Evolutionary conservation across 2,888 invertebrate genomes (phyloP), one percentile per base, ranked within the genome.

Genomic region (Cataglyphis altisquamis): DNA sequence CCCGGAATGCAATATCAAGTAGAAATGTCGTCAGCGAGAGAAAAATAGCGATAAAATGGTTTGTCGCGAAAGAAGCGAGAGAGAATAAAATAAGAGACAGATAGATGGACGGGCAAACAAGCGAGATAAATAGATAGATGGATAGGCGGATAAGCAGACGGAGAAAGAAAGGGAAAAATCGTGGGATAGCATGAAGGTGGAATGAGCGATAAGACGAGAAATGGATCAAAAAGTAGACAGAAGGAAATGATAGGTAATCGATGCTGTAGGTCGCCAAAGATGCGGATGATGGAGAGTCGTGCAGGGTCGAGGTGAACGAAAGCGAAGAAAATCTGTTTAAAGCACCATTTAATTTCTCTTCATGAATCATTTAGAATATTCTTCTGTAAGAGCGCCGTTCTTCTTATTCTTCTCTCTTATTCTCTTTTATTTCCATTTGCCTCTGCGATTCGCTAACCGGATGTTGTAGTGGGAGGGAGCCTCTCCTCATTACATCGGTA

Each of bases 351-450:
- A 89, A 92, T 92, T 91, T 92, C 86, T 90, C 86, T 86, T 87
- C 87, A 75, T 90, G 90, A 92, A 92, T 91, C 88, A 91, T 91
- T 90, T 90, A 91, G 66, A 87, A 74, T 85, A 87, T 90, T 85
- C 86, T 85, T 87, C 86, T 73, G 57, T 12, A 25, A 55, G 57
- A 55, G 52, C 64, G 64, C 78, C 73, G 36, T 67, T 48, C 18
- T 78, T 80, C 77, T 82, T 77, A 68, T 88, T 85, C 84, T 85
- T 83, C 18, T 48, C 48, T 48, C 48, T 48, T 8, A 48, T 48
- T 48, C 48, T 48, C 18, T 18, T 48, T 18, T n/a, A 1, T 81
- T 87, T 87, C 85, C 84, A 60, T 84, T 82, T 72, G 55, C 39
- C 66, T 75, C 77, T 25, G 68, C 72, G 86, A 86, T 83, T 63